Evolutionary conservation across 2,888 invertebrate species (phyloP).

Genomic region (Ephialtes manifestator): DNA sequence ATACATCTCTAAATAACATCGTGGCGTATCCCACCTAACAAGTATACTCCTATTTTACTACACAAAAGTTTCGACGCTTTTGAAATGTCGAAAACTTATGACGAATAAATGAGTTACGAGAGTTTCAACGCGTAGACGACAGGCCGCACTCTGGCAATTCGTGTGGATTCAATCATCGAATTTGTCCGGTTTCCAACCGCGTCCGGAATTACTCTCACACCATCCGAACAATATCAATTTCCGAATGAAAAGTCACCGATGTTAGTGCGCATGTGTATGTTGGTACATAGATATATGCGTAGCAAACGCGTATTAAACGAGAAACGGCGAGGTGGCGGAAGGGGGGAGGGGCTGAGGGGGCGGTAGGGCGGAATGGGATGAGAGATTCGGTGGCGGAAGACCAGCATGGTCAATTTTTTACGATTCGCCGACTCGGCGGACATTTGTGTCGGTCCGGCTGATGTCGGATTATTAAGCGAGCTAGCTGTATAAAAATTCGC

Average conservation of each 20-base stretch:
- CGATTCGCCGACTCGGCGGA: slow-evolving; percentile 63
- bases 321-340: slow-evolving; percentile 26
- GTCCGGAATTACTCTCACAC: slow-evolving; percentile 60
- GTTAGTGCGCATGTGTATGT: slow-evolving; percentile 9
- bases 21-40: background rate
- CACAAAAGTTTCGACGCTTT: background rate
- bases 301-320: slow-evolving; percentile 39
- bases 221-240: slow-evolving; percentile 66
- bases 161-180: slow-evolving; percentile 68
- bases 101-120: slow-evolving; percentile 6
- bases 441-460: slow-evolving; percentile 60
- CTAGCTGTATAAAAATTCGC: slow-evolving; percentile 58
- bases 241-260: slow-evolving; percentile 60
- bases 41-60: background rate
- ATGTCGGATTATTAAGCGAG: slow-evolving; percentile 69
- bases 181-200: slow-evolving; percentile 62
- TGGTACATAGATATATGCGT: slow-evolving; percentile 14
- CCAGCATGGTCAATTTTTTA: slow-evolving; percentile 67
- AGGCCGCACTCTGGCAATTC: slow-evolving; percentile 35
- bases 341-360: slow-evolving; percentile 18
- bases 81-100: background rate
- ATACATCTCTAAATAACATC: no score
- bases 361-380: slow-evolving; percentile 4
- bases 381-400: slow-evolving; percentile 34
- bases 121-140: slow-evolving; percentile 4